Conservation (phyloP, 2,113 vertebrate species). For the Hydrochoerus hydrochaeris region DNA sequence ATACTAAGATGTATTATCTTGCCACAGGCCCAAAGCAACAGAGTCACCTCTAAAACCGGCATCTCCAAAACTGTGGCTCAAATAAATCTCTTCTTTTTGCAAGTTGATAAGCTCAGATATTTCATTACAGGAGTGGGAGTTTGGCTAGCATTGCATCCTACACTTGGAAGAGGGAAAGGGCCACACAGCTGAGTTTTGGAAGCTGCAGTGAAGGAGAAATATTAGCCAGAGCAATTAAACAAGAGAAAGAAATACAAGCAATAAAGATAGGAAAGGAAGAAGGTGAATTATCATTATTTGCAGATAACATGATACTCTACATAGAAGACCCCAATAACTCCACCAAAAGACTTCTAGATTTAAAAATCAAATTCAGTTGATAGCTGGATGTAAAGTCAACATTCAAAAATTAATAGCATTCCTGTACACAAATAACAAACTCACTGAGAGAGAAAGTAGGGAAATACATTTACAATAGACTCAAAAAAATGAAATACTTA, state of each 20-base stretch:
- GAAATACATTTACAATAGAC: background rate
- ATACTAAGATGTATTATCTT: background rate
- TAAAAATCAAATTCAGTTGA: background rate
- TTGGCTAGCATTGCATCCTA: background rate
- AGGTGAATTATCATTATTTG: background rate
- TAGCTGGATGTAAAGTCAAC: background rate
- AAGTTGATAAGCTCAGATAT: background rate
- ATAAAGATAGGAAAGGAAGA: background rate
- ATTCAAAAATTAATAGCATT: background rate
- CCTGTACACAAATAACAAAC: background rate
- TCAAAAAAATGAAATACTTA: background rate
- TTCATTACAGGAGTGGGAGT: background rate
- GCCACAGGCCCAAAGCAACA: background rate
- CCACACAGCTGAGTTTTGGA: background rate
- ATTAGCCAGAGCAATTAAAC: background rate
- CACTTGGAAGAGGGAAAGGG: background rate
- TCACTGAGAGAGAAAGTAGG: background rate
- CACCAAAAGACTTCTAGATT: background rate
- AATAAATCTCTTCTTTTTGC: background rate
- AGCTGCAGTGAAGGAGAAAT: slow-evolving; percentile 4
- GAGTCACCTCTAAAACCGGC: too few relatives aligned
- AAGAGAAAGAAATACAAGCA: background rate
- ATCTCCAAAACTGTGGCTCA: background rate
- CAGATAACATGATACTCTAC: background rate
- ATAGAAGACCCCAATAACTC: background rate